Percentiles rank a stretch among this genome's conserved stretches.
phyloP scores from a whole-genome alignment of 2,797 vertebrate species.

The Dendrocincla fuliginosa region DNA sequence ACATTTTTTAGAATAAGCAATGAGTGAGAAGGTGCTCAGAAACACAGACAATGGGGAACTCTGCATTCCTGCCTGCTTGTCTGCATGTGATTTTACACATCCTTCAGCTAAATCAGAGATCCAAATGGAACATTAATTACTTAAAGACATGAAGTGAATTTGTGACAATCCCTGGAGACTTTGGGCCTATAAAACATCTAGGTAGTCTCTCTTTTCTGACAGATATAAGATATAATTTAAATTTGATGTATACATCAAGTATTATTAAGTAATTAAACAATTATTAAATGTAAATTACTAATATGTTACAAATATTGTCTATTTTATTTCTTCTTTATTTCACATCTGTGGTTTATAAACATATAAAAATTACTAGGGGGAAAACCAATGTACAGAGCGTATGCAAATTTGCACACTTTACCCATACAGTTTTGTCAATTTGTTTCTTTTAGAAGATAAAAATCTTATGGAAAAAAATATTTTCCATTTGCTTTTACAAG shows the following conservation, averaged over 20 bases:
- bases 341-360: background rate
- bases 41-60: background rate
- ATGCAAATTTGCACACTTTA: background rate
- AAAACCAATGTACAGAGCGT: fast-evolving
- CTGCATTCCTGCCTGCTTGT: background rate
- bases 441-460: background rate
- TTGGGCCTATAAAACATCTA: slow-evolving; percentile 45
- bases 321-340: background rate
- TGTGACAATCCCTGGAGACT: slow-evolving; percentile 52
- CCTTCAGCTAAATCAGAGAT: slow-evolving; percentile 10
- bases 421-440: background rate
- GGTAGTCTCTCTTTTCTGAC: slow-evolving; percentile 56
- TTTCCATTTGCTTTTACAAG: background rate
- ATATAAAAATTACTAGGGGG: background rate
- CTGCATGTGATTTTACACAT: background rate
- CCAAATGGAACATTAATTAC: slow-evolving; percentile 46
- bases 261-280: slow-evolving; percentile 2
- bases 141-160: slow-evolving; percentile 48
- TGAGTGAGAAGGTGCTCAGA: background rate
- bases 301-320: background rate
- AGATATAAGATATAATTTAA: slow-evolving; percentile 53
- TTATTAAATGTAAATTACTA: slow-evolving; percentile 46
- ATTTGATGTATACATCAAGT: slow-evolving; percentile 60
- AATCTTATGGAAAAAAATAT: background rate
- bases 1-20: background rate